Base-by-base conservation (phyloP, 2,113 vertebrate genomes). In the Acrocephalus arundinaceus region DNA sequence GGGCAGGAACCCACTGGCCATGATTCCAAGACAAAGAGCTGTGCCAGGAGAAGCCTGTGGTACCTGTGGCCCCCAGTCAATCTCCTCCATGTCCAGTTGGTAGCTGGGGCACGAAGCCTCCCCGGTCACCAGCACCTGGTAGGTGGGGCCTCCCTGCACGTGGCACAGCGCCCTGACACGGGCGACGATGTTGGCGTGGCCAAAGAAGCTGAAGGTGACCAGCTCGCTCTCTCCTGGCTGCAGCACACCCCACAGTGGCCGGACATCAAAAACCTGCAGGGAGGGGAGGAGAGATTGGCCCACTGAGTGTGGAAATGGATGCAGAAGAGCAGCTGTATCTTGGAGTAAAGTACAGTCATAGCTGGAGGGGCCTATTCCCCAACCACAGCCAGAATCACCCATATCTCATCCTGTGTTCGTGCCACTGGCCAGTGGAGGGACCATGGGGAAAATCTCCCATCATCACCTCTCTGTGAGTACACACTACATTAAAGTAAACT, bases 1-100 rank as follows among this genome's bases (percentile, higher is more conserved):
- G 31, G 39, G 76, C 49, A 35, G 76, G 49, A 65, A 11, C 11
- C 37, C 31, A 7, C 17, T 27, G 65, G 43, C 78, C 52, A 7
- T 5, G n/a, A 14, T 20, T 66, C 39, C 62, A 31, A 46, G 62
- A 9, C 9, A 55, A 55, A 39, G 33, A 66, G 33, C 62, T 55
- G 33, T 46, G 33, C 15, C 62, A 31, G 51, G 33, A 57, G 78
- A 12, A 37, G 51, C 16, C 3, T 7, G 25, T 1, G 1, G 63
- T 98, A 99, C 99, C 99, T 98, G 98, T 65, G 97, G 81, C 45
- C 99, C 98, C 2, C 98, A 98, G 97, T 99, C 68, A 3, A 99
- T 97, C 41, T 98, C 76, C 2, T 80, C 97, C 24, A 54, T 57
- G 71, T 98, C 97, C 22, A 99, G 96, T 20, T 91, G 90, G 81